Evolutionary conservation across 2,797 vertebrate species (phyloP).

Genomic region (Lindbergichthys nudifrons): DNA sequence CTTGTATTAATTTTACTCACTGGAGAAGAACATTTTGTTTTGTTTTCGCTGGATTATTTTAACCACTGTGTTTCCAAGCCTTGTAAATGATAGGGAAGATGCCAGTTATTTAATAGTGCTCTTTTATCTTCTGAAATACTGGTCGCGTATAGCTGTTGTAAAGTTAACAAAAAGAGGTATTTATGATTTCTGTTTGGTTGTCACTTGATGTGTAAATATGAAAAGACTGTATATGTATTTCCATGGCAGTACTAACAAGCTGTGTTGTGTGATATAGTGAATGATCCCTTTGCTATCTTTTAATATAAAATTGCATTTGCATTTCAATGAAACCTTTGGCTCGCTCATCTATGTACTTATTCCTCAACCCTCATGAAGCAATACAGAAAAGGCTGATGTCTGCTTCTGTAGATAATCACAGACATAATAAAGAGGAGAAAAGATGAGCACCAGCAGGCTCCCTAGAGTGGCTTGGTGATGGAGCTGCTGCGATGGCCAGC

Average conservation of each 20-base stretch:
- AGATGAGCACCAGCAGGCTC: neutral
- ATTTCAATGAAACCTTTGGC: constrained; percentile 74
- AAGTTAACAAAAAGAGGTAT: constrained; percentile 89
- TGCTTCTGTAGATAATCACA: constrained; percentile 21
- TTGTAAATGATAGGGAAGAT: constrained; percentile 86
- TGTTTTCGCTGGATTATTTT: constrained; percentile 83
- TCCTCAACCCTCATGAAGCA: constrained; percentile 3
- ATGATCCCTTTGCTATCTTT: constrained; percentile 88
- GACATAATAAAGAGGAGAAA: neutral
- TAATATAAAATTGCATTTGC: constrained; percentile 89
- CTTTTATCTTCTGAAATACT: constrained; percentile 82
- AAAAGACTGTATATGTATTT: constrained; percentile 89
- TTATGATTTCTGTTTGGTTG: constrained; percentile 86
- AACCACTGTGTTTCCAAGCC: constrained; percentile 86
- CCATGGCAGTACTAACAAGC: constrained; percentile 87
- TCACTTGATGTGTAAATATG: constrained; percentile 88
- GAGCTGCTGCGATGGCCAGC: too few species aligned
- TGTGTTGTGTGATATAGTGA: constrained; percentile 89
- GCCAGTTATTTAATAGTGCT: constrained; percentile 89
- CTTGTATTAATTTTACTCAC: constrained; percentile 85
- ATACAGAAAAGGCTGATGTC: constrained; percentile 21
- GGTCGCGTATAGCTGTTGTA: constrained; percentile 87
- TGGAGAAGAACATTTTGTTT: constrained; percentile 78
- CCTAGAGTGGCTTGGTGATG: too few species aligned
- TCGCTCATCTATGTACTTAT: constrained; percentile 40